Evolutionary conservation across 1,140 invertebrate species (phyloP).

Genomic region (Drosophila lacertosa): DNA sequence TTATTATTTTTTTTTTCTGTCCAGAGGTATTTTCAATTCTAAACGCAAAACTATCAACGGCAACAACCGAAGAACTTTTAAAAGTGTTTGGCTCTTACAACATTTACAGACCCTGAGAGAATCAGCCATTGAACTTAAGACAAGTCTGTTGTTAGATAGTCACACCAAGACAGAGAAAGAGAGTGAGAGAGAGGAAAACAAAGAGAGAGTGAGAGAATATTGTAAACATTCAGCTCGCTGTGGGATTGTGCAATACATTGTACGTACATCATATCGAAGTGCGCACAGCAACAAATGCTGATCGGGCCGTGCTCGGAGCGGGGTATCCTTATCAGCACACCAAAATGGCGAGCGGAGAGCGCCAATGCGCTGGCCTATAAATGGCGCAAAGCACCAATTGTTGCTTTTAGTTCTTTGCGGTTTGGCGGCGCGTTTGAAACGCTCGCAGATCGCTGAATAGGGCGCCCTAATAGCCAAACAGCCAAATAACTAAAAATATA

Average conservation of each 20-base stretch:
- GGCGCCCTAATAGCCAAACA: neutral
- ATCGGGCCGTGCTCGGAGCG: neutral
- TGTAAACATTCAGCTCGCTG: slow-evolving; percentile 1
- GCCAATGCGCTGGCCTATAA: slow-evolving; percentile 51
- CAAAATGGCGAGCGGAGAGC: slow-evolving; percentile 15
- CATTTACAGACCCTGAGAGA: slow-evolving; percentile 31
- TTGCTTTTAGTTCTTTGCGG: slow-evolving; percentile 70
- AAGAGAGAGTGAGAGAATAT: neutral
- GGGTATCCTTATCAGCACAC: slow-evolving; percentile 67
- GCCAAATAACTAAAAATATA: neutral
- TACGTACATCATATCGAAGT: neutral
- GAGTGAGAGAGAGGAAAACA: neutral
- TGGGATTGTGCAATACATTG: slow-evolving; percentile 4
- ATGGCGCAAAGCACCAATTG: slow-evolving; percentile 61
- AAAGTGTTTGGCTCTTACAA: neutral
- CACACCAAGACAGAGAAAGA: too few relatives aligned
- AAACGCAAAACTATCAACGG: neutral
- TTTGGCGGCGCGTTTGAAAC: slow-evolving; percentile 60
- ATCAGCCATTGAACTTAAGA: slow-evolving; percentile 58
- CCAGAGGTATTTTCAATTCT: neutral
- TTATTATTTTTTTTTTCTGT: neutral
- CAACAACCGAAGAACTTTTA: neutral
- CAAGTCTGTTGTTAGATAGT: slow-evolving; percentile 19
- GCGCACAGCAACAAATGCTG: neutral
- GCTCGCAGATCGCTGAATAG: slow-evolving; percentile 18